These are phyloP conservation scores for Tribolium freemani DNA, from an alignment of 2,888 invertebrate species.

Conservation along the genomic window DNA sequence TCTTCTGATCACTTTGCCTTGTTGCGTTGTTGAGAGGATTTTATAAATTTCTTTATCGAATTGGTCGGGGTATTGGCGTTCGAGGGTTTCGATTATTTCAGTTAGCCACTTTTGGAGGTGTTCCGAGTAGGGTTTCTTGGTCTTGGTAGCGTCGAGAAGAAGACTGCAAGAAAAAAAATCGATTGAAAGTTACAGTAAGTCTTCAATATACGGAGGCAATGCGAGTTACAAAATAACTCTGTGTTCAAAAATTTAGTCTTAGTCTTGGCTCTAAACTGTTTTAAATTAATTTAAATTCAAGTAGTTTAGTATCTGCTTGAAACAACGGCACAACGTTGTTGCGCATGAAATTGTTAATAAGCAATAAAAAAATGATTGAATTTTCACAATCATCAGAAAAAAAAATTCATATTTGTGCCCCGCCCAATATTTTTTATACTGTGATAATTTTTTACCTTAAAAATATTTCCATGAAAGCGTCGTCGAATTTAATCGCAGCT, in stretches of 20 bases:
- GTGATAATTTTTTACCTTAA: conserved; percentile 72
- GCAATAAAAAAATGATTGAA: no score
- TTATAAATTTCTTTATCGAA: conserved; percentile 79
- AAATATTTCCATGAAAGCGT: conserved; percentile 70
- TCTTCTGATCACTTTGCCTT: conserved; percentile 41
- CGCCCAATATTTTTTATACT: neutral
- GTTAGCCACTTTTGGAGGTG: conserved; percentile 57
- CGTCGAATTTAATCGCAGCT: conserved; percentile 73
- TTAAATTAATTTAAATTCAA: no score
- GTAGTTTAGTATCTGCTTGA: no score
- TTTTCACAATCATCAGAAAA: conserved; percentile 35
- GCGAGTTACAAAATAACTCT: no score
- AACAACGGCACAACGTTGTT: no score
- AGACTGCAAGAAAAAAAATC: conserved; percentile 52
- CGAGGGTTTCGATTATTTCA: conserved; percentile 73
- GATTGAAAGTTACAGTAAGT: no score
- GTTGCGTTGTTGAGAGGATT: conserved; percentile 65
- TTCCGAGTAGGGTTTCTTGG: conserved; percentile 50
- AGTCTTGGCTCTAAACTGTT: no score
- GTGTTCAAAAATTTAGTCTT: no score
- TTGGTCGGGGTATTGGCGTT: conserved; percentile 78
- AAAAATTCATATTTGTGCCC: neutral
- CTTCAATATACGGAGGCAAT: no score
- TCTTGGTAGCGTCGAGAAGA: conserved; percentile 56
- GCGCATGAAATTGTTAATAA: no score